Evolutionary conservation across 2,113 vertebrate genomes (phyloP).

Genomic region (Dipodomys stephensi): DNA sequence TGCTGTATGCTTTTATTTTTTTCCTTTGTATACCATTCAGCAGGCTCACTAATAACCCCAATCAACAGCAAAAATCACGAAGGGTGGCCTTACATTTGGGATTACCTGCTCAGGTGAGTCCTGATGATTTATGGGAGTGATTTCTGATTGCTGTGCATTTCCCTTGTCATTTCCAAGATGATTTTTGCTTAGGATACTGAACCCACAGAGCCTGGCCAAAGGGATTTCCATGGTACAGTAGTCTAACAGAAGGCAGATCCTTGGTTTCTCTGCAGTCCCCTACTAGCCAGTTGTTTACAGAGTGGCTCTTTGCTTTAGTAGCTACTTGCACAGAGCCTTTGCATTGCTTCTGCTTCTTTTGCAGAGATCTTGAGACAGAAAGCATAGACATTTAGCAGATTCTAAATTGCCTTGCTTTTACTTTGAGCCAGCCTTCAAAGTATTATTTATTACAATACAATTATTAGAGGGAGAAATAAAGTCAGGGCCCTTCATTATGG

Average conservation of each 20-base stretch:
- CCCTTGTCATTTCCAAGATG: background rate
- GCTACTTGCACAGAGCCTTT: background rate
- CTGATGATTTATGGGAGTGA: background rate
- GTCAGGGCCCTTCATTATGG: constrained; percentile 56
- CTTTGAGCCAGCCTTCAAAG: constrained; percentile 44
- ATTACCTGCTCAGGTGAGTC: background rate
- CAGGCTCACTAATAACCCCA: background rate
- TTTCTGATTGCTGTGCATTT: background rate
- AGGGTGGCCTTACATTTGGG: background rate
- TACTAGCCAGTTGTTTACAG: accelerated
- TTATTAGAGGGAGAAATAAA: constrained; percentile 70
- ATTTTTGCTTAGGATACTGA: background rate
- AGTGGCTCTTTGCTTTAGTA: background rate
- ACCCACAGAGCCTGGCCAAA: accelerated
- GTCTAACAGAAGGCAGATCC: accelerated
- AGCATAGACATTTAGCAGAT: background rate
- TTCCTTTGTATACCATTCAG: too few relatives aligned
- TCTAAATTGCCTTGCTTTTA: background rate
- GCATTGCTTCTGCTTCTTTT: background rate
- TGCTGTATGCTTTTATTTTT: background rate
- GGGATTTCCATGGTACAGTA: background rate
- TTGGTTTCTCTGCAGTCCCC: accelerated
- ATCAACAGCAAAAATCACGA: background rate
- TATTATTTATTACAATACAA: constrained; percentile 61
- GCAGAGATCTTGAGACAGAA: background rate